Percentiles rank a stretch among this genome's conserved stretches.
These are phyloP conservation scores for Torymus aiolomorphi DNA, from an alignment of 2,888 invertebrate species.

Conservation along the genomic window DNA sequence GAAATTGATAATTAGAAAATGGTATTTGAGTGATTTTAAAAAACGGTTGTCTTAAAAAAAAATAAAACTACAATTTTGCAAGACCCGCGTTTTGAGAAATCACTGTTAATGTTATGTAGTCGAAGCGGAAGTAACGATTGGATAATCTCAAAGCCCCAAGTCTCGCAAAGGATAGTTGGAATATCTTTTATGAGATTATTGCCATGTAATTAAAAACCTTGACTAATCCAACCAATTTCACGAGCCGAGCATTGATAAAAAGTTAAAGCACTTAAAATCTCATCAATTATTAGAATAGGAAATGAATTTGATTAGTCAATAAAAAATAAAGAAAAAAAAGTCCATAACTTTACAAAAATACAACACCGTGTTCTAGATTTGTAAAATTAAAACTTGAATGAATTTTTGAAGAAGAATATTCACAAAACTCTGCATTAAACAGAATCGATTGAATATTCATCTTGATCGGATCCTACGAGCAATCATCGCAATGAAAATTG, in stretches of 20 bases:
- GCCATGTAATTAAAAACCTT: slow-evolving; percentile 33
- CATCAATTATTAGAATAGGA: neutral
- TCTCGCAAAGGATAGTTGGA: slow-evolving; percentile 18
- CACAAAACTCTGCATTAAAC: neutral
- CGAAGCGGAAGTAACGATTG: neutral
- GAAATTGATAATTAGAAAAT: neutral
- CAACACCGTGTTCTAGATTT: neutral
- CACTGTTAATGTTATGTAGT: neutral
- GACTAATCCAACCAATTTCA: slow-evolving; percentile 22
- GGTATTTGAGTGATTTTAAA: neutral
- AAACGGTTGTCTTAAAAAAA: neutral
- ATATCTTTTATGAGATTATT: slow-evolving; percentile 13
- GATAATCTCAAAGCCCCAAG: slow-evolving; percentile 31
- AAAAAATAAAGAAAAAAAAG: slow-evolving; percentile 10
- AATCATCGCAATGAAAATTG: slow-evolving; percentile 8
- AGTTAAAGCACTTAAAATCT: neutral
- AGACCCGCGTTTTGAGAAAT: neutral
- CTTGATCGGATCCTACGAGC: neutral
- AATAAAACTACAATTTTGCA: slow-evolving; percentile 1
- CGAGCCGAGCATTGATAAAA: slow-evolving; percentile 1
- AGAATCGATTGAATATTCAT: slow-evolving; percentile 11
- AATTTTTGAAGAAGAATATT: neutral
- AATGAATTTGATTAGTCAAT: slow-evolving; percentile 37
- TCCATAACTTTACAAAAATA: slow-evolving; percentile 21
- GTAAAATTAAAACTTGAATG: slow-evolving; percentile 11